phyloP scores from a whole-genome alignment of 2,113 vertebrate genomes.

The Podocnemis expansa region DNA sequence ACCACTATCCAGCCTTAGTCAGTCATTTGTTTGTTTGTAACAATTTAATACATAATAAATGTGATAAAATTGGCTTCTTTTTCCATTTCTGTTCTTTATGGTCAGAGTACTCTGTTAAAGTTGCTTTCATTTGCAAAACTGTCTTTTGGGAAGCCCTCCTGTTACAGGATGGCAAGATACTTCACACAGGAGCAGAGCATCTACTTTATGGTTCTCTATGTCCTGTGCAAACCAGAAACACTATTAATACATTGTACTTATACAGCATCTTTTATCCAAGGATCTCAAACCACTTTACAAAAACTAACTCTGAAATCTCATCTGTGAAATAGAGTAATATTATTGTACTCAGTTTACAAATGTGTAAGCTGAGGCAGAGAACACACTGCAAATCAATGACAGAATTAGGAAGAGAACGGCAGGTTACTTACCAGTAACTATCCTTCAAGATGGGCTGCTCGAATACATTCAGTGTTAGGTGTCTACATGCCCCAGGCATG shows the following conservation, averaged over 20 bases:
- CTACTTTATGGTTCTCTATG: conserved; percentile 4
- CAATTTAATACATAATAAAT: conserved; percentile 23
- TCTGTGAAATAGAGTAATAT: not conserved
- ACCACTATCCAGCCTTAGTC: not conserved
- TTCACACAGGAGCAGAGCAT: not conserved
- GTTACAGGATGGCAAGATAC: not conserved
- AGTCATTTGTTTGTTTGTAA: not conserved
- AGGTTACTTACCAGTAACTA: no score
- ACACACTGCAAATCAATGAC: not conserved
- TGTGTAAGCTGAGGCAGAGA: conserved; percentile 16
- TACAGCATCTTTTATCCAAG: not conserved
- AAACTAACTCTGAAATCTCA: not conserved
- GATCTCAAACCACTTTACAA: not conserved
- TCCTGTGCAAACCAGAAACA: not conserved
- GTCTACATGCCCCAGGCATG: no score
- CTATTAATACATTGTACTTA: not conserved
- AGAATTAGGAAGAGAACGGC: not conserved
- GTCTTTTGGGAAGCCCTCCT: conserved; percentile 16
- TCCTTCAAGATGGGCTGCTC: no score
- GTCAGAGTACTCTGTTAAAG: not conserved
- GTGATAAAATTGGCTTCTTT: not conserved
- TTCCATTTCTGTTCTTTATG: conserved; percentile 4
- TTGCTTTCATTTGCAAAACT: conserved; percentile 1
- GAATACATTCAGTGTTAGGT: no score
- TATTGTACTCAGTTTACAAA: not conserved